A percentile compares a stretch with the other conserved stretches of the same genome.
Conservation (phyloP, 2,888 invertebrate genomes). For the Conops quadrifasciatus region DNA sequence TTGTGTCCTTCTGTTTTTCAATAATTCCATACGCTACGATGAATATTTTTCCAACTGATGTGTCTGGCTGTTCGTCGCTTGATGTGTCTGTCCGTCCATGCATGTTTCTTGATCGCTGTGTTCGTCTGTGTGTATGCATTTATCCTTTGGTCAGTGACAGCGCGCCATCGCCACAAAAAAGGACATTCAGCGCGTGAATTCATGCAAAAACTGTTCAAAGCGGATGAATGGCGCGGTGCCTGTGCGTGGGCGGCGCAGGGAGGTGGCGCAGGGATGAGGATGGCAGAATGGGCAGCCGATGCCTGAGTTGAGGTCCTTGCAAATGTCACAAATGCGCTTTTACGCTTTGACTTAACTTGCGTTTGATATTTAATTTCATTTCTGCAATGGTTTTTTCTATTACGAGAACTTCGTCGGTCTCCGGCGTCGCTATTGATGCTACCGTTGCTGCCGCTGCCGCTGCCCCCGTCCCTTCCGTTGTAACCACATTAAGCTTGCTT, state of each 20-base stretch:
- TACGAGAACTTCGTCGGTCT: not conserved
- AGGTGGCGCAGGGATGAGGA: not conserved
- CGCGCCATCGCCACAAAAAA: constrained; percentile 39
- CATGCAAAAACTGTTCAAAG: constrained; percentile 61
- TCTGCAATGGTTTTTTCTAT: constrained; percentile 36
- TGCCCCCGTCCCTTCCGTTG: constrained; percentile 33
- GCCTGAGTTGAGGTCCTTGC: constrained; percentile 36
- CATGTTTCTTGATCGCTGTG: not conserved
- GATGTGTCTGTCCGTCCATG: not conserved
- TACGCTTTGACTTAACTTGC: constrained; percentile 58
- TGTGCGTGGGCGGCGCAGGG: not conserved
- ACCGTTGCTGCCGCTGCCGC: constrained; percentile 22
- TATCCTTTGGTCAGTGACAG: constrained; percentile 35
- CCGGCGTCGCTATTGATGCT: too few relatives aligned
- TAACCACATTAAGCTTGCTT: constrained; percentile 63
- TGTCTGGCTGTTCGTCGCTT: constrained; percentile 17
- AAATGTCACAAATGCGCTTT: constrained; percentile 62
- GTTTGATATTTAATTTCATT: constrained; percentile 56
- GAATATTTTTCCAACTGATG: constrained; percentile 37
- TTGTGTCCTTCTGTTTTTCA: constrained; percentile 42
- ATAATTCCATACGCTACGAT: constrained; percentile 31
- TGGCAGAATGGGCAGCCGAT: constrained; percentile 25
- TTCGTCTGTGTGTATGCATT: constrained; percentile 15
- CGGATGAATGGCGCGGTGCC: constrained; percentile 37
- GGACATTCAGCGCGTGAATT: constrained; percentile 49